Conservation (phyloP, 2,797 vertebrate genomes). For the Halcyon badia region DNA sequence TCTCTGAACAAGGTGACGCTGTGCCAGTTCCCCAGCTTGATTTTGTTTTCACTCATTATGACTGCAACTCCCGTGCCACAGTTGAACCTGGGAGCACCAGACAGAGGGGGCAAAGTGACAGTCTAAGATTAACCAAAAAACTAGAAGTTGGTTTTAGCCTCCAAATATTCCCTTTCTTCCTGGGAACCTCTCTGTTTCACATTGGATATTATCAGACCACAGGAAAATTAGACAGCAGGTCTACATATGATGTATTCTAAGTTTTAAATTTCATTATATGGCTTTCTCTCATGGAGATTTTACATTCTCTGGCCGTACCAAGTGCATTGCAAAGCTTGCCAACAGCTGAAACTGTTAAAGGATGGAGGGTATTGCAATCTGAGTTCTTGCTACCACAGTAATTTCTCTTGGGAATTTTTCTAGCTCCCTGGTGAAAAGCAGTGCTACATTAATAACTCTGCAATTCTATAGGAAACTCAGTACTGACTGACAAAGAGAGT, state of each 20-base stretch:
- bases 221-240: not conserved
- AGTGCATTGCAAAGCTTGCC: not conserved
- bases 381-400: not conserved
- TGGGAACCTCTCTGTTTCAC: not conserved
- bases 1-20: constrained; percentile 88
- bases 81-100: constrained; percentile 86
- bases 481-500: not conserved
- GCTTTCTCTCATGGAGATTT: not conserved
- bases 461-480: not conserved
- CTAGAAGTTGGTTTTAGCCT: not conserved
- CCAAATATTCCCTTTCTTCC: not conserved
- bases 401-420: constrained; percentile 34
- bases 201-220: not conserved
- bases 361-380: not conserved
- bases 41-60: constrained; percentile 85
- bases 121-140: not conserved
- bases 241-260: not conserved
- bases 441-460: not conserved
- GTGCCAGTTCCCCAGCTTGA: constrained; percentile 91
- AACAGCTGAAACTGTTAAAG: not conserved
- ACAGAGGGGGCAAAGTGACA: not conserved
- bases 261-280: not conserved
- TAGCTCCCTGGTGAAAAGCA: not conserved
- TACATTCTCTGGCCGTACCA: not conserved
- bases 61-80: constrained; percentile 92